Base-by-base conservation (phyloP, 2,888 invertebrate species). In the Elgonia sp. region DNA sequence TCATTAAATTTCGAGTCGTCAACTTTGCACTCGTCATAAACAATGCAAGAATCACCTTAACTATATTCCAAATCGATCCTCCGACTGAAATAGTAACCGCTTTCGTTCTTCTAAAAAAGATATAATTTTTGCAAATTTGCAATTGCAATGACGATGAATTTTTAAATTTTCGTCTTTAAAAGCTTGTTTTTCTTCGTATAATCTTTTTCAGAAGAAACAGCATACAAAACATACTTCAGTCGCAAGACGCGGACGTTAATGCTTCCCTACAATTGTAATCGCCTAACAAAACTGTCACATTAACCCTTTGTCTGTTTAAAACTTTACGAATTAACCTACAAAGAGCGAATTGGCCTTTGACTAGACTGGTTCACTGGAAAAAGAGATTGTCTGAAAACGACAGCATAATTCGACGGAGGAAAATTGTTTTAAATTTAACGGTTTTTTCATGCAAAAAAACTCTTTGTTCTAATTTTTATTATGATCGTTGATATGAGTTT, bases 261-360 rank as follows among this genome's bases (percentile, higher is more conserved):
- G 73, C 82, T 73, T 82, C 20, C 46, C 53, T 84, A 77, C 84
- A 62, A 55, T 84, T 46, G 63, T 65, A 79, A 72, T 79, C 55
- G 50, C 65, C 57, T 84, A 85, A 85, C 73, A 79, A 84, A 85
- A 80, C 76, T 84, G 69, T 76, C 76, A 77, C 65, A 84, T 84
- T 79, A 84, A 79, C 63, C 57, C 46, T 72, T 84, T 79, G 84
- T 72, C 72, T 57, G 72, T 72, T 79, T 62, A 65, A 79, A 84
- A 77, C 57, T 72, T 37, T 65, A 65, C 67, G 60, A 79, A 84
- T 84, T 84, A 84, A 84, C 37, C 53, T 57, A 72, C 72, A 79
- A 79, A 84, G 63, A 84, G 40, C 62, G 40, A 62, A 84, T 76
- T 84, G 53, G 76, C 70, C 76, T 73, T 57, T 84, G 84, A 76